Evolutionary conservation across 2,113 vertebrate species (phyloP), one percentile per base, ranked within the genome.

Genomic region (Electrona antarctica): DNA sequence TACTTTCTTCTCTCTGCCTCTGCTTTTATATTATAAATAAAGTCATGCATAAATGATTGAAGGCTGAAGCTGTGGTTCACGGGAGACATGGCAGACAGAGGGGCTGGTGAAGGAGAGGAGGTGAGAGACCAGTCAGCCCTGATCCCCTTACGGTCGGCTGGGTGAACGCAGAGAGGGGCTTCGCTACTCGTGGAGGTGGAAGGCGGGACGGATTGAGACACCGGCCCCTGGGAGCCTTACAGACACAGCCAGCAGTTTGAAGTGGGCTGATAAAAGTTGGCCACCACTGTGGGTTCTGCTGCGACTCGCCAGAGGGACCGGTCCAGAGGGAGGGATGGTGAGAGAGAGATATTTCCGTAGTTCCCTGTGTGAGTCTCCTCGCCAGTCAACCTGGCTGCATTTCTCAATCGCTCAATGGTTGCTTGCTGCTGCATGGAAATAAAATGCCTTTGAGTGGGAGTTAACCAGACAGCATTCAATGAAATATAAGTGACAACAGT

Each of bases 11-110:
- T 21, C 21, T 21, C 21, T 21, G 2, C 7, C 67, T 33, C 66
- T 64, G 73, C 81, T 85, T 73, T 74, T 85, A 81, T 90, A 21
- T 89, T 91, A 90, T 90, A 89, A 87, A 92, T 88, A 90, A 89
- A 79, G 78, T 86, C 84, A 87, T 91, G 77, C 84, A 92, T 91
- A 91, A 91, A 87, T 88, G 82, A 91, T 91, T 81, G 69, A n/a
- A n/a, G n/a, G n/a, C n/a, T n/a, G n/a, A 69, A 60, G 76, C 69
- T 88, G 77, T 78, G 28, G 12, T 55, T 64, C 68, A 71, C 47
- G 50, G 8, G n/a, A 60, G 69, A 41, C 33, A 41, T 6, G 3
- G 33, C 33, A 41, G 33, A 6, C 3, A 4, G 56, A 74, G 74
- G 76, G 55, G 79, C 64, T 71, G 70, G 67, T 67, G 69, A 58